Evolutionary conservation across 2,113 vertebrate genomes (phyloP).

Genomic region (Serilophus lunatus): DNA sequence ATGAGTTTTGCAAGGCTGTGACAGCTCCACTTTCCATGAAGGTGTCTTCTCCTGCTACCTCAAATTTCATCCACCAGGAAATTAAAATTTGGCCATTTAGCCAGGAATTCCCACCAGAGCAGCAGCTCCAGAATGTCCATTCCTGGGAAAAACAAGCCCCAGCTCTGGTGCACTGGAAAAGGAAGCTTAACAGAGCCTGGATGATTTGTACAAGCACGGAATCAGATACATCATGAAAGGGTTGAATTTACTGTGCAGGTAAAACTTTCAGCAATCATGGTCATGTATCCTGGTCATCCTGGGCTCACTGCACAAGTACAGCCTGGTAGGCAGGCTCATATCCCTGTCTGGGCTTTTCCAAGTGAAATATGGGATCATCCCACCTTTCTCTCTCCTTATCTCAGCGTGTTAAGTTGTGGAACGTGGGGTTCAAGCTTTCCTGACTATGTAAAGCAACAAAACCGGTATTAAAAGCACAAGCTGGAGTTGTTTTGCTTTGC

Average conservation of each 20-base stretch:
- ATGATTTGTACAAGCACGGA: not conserved
- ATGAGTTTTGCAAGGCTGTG: not conserved
- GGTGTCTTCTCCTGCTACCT: not conserved
- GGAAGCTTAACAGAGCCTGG: not conserved
- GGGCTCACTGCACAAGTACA: rapidly evolving
- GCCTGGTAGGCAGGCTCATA: not conserved
- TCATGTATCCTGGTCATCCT: not conserved
- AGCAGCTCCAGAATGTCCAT: not conserved
- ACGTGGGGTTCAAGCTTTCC: not conserved
- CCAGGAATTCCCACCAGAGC: not conserved
- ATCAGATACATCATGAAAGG: not conserved
- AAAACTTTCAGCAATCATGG: not conserved
- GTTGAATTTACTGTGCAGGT: not conserved
- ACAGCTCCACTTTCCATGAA: not conserved
- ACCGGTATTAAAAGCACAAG: not conserved
- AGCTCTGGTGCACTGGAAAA: not conserved
- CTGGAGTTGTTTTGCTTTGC: not conserved
- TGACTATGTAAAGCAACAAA: not conserved
- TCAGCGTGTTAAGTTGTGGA: rapidly evolving
- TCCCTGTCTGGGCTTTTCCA: not conserved
- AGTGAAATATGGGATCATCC: not conserved
- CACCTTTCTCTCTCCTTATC: not conserved
- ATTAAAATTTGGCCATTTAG: not conserved
- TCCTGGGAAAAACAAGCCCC: not conserved
- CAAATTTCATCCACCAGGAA: not conserved